A percentile compares a stretch with the other conserved stretches of the same genome.
Conservation (phyloP, 2,888 invertebrate species). For the Ophioninae sp. region DNA sequence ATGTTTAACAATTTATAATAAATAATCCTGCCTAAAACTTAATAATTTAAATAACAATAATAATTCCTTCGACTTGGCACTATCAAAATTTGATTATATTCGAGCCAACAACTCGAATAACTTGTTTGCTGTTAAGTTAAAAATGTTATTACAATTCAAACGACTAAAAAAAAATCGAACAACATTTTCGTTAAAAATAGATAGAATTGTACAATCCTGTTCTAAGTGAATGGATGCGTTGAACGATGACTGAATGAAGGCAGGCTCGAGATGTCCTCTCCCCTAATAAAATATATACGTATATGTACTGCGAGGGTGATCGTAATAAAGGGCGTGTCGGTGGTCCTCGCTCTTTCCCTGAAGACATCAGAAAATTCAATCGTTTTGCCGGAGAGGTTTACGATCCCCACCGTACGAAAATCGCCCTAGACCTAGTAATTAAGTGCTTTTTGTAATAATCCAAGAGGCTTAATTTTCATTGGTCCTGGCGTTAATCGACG, state of each 20-base stretch:
- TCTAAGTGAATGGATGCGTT: neutral
- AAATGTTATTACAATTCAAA: neutral
- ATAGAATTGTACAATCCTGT: neutral
- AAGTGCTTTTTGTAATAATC: slow-evolving; percentile 27
- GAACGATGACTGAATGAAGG: neutral
- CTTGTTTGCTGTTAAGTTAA: neutral
- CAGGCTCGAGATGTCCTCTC: neutral
- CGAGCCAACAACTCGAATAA: neutral
- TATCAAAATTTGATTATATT: neutral
- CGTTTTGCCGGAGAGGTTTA: slow-evolving; percentile 33
- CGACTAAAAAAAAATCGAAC: neutral
- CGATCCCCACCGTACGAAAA: slow-evolving; percentile 4
- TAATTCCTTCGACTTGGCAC: no score
- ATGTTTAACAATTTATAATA: no score
- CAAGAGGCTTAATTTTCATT: slow-evolving; percentile 31
- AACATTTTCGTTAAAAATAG: neutral
- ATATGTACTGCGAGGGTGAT: slow-evolving; percentile 9
- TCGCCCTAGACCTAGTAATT: neutral
- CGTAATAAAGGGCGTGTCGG: slow-evolving; percentile 37
- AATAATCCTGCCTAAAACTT: no score
- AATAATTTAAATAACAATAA: no score
- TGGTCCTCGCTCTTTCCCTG: slow-evolving; percentile 2
- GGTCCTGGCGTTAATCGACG: slow-evolving; percentile 29
- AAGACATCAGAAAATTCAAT: slow-evolving; percentile 40
- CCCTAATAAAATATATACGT: neutral